Evolutionary conservation across 2,113 vertebrate genomes (phyloP).

Genomic region (Notarius lentiginosus): DNA sequence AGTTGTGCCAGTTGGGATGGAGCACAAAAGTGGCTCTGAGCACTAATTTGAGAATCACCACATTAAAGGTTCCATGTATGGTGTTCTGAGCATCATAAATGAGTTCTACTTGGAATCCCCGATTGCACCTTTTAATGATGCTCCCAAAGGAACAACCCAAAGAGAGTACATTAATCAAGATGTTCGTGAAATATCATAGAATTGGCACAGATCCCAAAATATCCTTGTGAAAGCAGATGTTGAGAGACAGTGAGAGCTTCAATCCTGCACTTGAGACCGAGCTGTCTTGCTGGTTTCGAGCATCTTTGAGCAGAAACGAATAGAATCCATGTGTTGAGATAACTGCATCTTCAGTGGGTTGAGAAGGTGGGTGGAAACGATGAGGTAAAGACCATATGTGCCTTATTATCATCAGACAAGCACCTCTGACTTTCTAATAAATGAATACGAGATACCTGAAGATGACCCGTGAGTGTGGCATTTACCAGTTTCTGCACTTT

Average conservation of each 20-base stretch:
- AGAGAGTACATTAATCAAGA: not conserved
- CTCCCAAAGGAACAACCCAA: not conserved
- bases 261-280: not conserved
- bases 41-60: not conserved
- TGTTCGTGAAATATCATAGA: no score
- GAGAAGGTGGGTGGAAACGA: not conserved
- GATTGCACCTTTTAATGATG: not conserved
- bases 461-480: conserved; percentile 9
- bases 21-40: not conserved
- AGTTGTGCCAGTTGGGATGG: not conserved
- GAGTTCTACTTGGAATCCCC: not conserved
- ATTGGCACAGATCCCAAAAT: not conserved
- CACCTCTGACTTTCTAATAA: conserved; percentile 25
- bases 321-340: not conserved
- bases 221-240: not conserved
- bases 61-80: not conserved
- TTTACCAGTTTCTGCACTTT: conserved; percentile 17
- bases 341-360: not conserved
- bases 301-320: not conserved
- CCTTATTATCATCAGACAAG: conserved; percentile 24
- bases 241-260: not conserved
- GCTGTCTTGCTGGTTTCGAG: not conserved
- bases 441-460: not conserved
- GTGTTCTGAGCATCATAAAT: not conserved
- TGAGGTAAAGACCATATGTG: conserved; percentile 6